Evolutionary conservation across 2,797 vertebrate genomes (phyloP).

Genomic region (Malurus splendens): DNA sequence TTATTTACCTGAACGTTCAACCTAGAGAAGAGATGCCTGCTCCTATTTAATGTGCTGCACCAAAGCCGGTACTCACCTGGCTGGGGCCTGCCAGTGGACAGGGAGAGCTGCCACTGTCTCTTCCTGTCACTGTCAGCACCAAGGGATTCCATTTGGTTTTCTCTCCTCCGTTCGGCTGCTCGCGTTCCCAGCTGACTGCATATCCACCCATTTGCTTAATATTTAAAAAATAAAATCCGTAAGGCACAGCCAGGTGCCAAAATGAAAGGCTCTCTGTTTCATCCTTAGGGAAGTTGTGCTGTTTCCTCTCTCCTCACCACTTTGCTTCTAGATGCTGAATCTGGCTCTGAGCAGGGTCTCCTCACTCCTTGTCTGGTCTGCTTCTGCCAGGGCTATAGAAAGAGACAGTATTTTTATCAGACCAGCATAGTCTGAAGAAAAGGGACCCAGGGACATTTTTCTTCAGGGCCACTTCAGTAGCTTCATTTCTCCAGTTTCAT

Average conservation of each 20-base stretch:
- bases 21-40: background rate
- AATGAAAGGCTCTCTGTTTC: background rate
- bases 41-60: background rate
- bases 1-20: background rate
- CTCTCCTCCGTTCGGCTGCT: background rate
- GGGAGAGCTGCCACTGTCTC: background rate
- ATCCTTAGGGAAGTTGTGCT: background rate
- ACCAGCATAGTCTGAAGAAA: background rate
- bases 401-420: background rate
- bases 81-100: background rate
- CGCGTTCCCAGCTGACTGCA: background rate
- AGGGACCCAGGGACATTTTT: background rate
- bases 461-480: background rate
- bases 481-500: background rate
- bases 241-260: background rate
- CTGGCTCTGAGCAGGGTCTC: background rate
- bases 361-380: background rate
- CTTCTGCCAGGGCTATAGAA: background rate
- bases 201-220: background rate
- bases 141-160: background rate
- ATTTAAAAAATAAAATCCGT: constrained; percentile 12
- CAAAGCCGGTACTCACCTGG: background rate
- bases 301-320: background rate
- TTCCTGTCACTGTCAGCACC: background rate
- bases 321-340: background rate